Evolutionary conservation across 1,140 invertebrate species (phyloP).

Genomic region (Eupeodes corollae): DNA sequence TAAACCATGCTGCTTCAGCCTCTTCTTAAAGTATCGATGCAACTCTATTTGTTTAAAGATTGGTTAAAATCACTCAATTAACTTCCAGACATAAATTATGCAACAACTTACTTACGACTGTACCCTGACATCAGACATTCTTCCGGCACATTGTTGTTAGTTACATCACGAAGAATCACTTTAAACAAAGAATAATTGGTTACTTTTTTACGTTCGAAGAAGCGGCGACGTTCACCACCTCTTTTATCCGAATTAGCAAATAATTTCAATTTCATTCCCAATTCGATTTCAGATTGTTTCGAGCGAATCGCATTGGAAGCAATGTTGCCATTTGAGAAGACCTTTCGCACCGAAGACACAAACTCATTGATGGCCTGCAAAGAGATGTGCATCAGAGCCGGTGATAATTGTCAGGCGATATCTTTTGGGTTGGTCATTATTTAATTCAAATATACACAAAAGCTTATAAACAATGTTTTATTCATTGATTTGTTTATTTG

Average conservation of each 20-base stretch:
- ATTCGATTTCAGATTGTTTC: constrained; percentile 28
- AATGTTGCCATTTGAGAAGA: constrained; percentile 37
- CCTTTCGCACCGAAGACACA: constrained; percentile 36
- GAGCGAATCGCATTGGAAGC: constrained; percentile 35
- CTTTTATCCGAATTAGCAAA: not conserved
- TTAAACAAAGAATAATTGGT: not conserved
- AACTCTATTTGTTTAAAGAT: too few relatives aligned
- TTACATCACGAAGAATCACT: not conserved
- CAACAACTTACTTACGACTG: constrained; percentile 9
- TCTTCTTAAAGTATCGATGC: too few relatives aligned
- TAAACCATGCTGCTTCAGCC: too few relatives aligned
- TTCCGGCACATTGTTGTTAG: not conserved
- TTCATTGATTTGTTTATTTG: not conserved
- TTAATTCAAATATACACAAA: not conserved
- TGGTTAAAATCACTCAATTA: too few relatives aligned
- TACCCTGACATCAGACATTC: not conserved
- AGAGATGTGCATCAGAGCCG: constrained; percentile 32
- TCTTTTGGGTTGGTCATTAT: constrained; percentile 29
- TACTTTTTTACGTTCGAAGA: constrained; percentile 7
- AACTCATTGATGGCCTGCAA: constrained; percentile 35
- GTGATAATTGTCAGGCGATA: constrained; percentile 34
- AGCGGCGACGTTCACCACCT: constrained; percentile 12
- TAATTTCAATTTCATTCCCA: constrained; percentile 5
- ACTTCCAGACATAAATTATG: too few relatives aligned
- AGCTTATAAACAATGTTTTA: not conserved